Evolutionary conservation across 2,113 vertebrate genomes (phyloP), one percentile per base, ranked within the genome.

Genomic region (Eudorcas thomsonii): DNA sequence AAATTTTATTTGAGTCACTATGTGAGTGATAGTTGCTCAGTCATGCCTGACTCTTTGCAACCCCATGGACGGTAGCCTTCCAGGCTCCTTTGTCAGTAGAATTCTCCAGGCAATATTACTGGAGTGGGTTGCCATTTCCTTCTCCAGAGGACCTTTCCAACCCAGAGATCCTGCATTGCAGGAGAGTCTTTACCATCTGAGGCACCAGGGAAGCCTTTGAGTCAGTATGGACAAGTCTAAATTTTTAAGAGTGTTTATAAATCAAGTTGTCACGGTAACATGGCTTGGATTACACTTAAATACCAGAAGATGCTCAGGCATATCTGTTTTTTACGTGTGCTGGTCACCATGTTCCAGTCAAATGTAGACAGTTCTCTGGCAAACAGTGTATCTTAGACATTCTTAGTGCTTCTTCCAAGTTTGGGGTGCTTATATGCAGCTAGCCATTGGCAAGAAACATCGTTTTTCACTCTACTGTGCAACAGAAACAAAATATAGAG

Each of bases 281-380:
- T 39, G 57, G 84, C 36, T 78, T 33, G 28, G 71, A 52, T 36
- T 86, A 33, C 10, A 2, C 60, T 71, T 86, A 90, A 86, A 80
- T 92, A 25, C 33, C 48, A 23, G 55, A 67, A n/a, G 81, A 90
- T 92, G 33, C 25, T 82, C 52, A 14, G 3, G 26, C 54, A 92
- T 84, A 92, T 96, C 88, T 90, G 92, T 54, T n/a, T 87, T 54
- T 95, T 59, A 88, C 60, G 43, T 84, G n/a, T n/a, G 77, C 39
- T 85, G 45, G 39, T 74, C 55, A 43, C n/a, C 55, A 52, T 17
- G 78, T 96, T 54, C 67, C 59, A 83, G 57, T 78, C 64, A 50
- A 1, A 55, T 81, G 33, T 54, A 54, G 16, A 94, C 28, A 43
- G 50, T 84, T 62, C 92, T 90, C 36, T 55, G 48, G 26, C 9